phyloP scores from a whole-genome alignment of 2,888 invertebrate genomes.

The Diplolepis rosae region DNA sequence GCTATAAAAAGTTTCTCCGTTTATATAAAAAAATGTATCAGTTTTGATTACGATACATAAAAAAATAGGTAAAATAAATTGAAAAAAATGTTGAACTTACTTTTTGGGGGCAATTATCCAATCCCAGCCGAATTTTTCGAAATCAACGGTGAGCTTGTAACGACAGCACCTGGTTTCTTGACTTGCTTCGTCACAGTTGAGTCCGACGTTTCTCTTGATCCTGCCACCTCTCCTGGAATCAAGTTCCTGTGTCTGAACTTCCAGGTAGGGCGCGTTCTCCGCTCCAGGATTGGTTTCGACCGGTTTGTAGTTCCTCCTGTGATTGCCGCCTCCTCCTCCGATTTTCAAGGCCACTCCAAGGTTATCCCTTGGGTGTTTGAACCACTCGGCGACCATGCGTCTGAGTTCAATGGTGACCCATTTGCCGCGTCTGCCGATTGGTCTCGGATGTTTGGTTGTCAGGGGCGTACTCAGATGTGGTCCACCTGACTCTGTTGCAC shows the following conservation, averaged over 20 bases:
- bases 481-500: conserved; percentile 65
- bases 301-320: conserved; percentile 75
- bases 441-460: conserved; percentile 68
- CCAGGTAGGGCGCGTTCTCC: conserved; percentile 78
- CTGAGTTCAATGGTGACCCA: conserved; percentile 87
- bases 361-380: conserved; percentile 83
- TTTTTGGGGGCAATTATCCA: conserved; percentile 97
- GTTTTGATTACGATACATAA: no score
- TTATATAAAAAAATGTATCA: no score
- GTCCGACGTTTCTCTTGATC: conserved; percentile 84
- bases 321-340: conserved; percentile 75
- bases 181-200: conserved; percentile 88
- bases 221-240: conserved; percentile 78
- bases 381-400: conserved; percentile 85
- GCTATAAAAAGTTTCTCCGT: no score
- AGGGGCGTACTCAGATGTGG: conserved; percentile 65
- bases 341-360: conserved; percentile 84
- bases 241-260: conserved; percentile 76
- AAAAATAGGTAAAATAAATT: no score
- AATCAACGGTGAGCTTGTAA: conserved; percentile 94
- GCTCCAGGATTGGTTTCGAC: conserved; percentile 81
- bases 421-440: conserved; percentile 75
- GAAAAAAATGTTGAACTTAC: conserved; percentile 54
- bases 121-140: conserved; percentile 96
- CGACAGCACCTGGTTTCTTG: conserved; percentile 93